These are phyloP conservation scores for Xiphorhynchus elegans DNA, from an alignment of 2,113 vertebrate genomes.

Conservation along the genomic window DNA sequence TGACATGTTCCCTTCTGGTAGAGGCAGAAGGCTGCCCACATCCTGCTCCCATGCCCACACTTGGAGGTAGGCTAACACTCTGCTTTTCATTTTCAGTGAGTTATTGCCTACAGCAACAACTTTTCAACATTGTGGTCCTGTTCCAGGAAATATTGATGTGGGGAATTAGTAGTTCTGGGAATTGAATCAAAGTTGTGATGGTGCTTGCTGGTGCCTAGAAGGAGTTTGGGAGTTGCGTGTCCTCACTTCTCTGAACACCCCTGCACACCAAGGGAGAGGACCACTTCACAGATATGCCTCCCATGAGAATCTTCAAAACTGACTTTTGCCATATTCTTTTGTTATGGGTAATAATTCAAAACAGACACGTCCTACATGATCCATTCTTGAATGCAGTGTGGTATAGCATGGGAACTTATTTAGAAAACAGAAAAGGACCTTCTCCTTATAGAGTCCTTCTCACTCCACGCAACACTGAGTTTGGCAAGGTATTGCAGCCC, in stretches of 20 bases:
- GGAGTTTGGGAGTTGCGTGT: not conserved
- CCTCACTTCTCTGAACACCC: not conserved
- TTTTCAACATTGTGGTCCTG: conserved; percentile 31
- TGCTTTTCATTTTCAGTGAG: conserved; percentile 31
- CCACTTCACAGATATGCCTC: not conserved
- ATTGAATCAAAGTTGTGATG: conserved; percentile 58
- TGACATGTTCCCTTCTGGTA: not conserved
- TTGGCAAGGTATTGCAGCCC: not conserved
- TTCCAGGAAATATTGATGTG: conserved; percentile 76
- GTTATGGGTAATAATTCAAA: not conserved
- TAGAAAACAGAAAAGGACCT: not conserved
- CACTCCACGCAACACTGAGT: not conserved
- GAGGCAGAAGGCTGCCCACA: conserved; percentile 10
- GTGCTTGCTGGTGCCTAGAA: not conserved
- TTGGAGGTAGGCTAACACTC: conserved; percentile 11
- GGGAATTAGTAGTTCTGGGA: conserved; percentile 73
- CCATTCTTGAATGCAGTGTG: not conserved
- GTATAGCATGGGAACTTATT: not conserved
- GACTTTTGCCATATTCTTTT: not conserved
- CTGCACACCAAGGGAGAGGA: not conserved
- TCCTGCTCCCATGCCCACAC: conserved; percentile 14
- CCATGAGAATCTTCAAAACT: not conserved
- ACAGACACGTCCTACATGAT: not conserved
- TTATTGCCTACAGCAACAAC: conserved; percentile 58
- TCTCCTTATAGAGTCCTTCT: not conserved